Percentiles rank a stretch among this genome's conserved stretches.
Evolutionary conservation across 2,113 vertebrate genomes (phyloP).

Genomic region (Ardeotis arabs): DNA sequence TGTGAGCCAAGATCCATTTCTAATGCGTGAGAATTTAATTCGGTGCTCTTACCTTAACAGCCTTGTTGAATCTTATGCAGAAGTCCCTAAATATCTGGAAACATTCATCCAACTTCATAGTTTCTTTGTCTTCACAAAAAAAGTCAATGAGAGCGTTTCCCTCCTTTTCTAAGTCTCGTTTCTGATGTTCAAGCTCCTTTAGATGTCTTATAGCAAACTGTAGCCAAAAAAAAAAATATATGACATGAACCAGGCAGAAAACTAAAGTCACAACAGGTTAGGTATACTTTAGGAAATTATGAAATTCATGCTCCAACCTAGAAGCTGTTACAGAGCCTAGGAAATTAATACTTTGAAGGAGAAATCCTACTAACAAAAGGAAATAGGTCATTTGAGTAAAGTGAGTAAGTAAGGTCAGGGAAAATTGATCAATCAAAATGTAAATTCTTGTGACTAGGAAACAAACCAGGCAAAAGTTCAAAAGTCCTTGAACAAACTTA

Average conservation of each 20-base stretch:
- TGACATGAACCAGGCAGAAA: not conserved
- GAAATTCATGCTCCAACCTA: not conserved
- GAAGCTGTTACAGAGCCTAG: not conserved
- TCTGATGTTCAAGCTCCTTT: conserved; percentile 84
- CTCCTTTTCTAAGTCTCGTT: conserved; percentile 84
- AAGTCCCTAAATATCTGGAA: conserved; percentile 98
- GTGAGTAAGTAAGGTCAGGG: not conserved
- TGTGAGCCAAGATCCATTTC: not conserved
- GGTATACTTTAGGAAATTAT: not conserved
- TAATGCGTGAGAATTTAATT: not conserved
- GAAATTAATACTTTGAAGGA: not conserved
- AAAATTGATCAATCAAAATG: not conserved
- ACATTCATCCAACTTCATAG: conserved; percentile 95
- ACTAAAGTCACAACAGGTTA: not conserved
- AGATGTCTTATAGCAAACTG: conserved; percentile 87
- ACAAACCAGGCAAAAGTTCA: not conserved
- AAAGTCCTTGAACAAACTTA: not conserved
- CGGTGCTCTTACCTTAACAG: conserved; percentile 85
- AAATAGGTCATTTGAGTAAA: not conserved
- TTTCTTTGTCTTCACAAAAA: conserved; percentile 98
- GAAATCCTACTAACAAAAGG: not conserved
- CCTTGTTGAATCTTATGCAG: conserved; percentile 92
- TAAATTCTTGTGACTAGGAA: not conserved
- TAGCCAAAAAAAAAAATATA: not conserved
- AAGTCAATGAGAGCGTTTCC: conserved; percentile 93